phyloP scores from a whole-genome alignment of 2,888 invertebrate species.

The Coleophora deauratella region DNA sequence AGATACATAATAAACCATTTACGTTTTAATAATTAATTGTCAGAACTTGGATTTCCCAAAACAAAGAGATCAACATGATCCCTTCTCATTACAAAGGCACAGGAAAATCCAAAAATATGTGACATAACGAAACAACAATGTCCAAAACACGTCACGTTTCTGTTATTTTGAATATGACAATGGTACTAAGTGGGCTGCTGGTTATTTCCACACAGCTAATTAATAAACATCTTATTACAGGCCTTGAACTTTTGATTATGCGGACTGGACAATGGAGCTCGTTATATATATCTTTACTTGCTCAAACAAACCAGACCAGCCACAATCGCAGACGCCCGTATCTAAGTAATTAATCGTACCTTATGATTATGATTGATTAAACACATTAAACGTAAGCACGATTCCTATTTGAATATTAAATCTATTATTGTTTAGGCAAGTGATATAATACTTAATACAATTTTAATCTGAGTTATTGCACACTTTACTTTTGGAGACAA shows the following conservation, averaged over 20 bases:
- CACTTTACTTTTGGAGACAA: conserved; percentile 64
- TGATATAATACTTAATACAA: conserved; percentile 68
- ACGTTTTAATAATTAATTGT: too few species aligned
- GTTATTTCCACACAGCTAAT: conserved; percentile 59
- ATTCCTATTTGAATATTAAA: conserved; percentile 68
- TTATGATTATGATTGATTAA: conserved; percentile 73
- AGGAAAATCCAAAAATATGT: too few species aligned
- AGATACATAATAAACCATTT: too few species aligned
- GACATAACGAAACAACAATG: neutral
- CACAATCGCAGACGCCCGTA: conserved; percentile 56
- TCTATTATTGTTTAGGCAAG: conserved; percentile 46
- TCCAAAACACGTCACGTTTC: conserved; percentile 37
- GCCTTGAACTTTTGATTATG: conserved; percentile 67
- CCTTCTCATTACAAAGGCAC: too few species aligned
- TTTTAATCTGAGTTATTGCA: conserved; percentile 67
- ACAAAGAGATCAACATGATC: too few species aligned
- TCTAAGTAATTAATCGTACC: conserved; percentile 70
- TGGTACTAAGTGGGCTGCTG: conserved; percentile 25
- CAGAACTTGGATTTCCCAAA: too few species aligned
- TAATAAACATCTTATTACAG: conserved; percentile 62
- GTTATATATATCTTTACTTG: conserved; percentile 54
- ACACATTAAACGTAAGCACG: conserved; percentile 67
- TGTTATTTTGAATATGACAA: conserved; percentile 44
- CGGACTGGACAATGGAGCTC: conserved; percentile 62
- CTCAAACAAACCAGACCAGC: conserved; percentile 31